Evolutionary conservation across 1,140 invertebrate genomes (phyloP).

Genomic region (Lordiphosa collinella): DNA sequence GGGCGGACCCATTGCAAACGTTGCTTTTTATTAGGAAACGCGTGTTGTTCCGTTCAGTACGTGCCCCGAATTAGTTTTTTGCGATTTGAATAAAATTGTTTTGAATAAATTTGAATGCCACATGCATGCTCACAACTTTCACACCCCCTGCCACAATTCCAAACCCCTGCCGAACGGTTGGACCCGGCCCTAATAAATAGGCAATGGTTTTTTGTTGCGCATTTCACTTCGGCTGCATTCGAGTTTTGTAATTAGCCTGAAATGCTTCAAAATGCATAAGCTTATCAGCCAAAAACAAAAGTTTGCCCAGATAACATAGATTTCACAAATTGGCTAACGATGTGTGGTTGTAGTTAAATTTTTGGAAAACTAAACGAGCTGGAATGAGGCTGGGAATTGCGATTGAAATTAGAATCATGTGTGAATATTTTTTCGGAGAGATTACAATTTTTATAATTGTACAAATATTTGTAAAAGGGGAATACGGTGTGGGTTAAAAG

Average conservation of each 20-base stretch:
- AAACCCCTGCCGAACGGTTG: conserved; percentile 8
- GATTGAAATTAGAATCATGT: not conserved
- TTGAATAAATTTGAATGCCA: conserved; percentile 74
- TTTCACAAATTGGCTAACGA: too few species aligned
- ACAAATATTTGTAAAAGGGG: not conserved
- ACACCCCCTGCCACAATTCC: not conserved
- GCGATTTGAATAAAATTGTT: conserved; percentile 76
- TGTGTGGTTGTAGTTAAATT: too few species aligned
- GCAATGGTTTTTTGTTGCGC: conserved; percentile 30
- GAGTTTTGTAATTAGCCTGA: conserved; percentile 46
- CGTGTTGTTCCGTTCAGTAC: conserved; percentile 43
- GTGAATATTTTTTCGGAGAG: too few species aligned
- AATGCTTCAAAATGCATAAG: conserved; percentile 12
- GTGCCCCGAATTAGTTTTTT: conserved; percentile 74
- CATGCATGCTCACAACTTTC: conserved; percentile 35
- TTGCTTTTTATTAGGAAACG: conserved; percentile 62
- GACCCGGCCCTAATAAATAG: conserved; percentile 52
- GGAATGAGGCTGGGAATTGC: not conserved
- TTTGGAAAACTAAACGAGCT: too few species aligned
- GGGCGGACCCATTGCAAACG: conserved; percentile 17
- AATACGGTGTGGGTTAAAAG: too few species aligned
- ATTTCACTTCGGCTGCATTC: conserved; percentile 26
- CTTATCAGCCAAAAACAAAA: conserved; percentile 1
- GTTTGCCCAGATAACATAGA: too few species aligned
- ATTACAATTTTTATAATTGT: not conserved